Evolutionary conservation across 2,113 vertebrate species (phyloP).

Genomic region (Dryoscopus gambensis): DNA sequence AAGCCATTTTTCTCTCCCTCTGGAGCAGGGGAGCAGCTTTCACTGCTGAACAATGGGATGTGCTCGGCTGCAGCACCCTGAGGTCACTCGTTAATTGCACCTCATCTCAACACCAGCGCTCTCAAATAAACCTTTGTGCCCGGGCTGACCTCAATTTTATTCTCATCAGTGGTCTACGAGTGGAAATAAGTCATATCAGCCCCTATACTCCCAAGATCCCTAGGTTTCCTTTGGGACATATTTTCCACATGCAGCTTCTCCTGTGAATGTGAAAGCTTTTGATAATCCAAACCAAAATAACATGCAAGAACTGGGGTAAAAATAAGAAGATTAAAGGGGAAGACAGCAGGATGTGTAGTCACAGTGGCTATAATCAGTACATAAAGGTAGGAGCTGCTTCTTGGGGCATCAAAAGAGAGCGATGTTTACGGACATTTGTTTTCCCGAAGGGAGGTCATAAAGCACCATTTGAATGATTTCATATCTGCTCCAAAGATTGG

Average conservation of each 20-base stretch:
- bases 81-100: background rate
- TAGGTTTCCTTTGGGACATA: background rate
- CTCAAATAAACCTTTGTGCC: background rate
- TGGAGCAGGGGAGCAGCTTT: background rate
- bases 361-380: background rate
- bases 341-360: background rate
- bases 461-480: conserved; percentile 12
- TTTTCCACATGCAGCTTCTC: background rate
- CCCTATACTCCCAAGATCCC: background rate
- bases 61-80: background rate
- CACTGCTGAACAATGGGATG: background rate
- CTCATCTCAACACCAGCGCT: background rate
- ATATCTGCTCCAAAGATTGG: conserved; percentile 13
- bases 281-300: background rate
- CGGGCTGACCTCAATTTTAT: background rate
- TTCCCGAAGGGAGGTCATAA: conserved; percentile 1
- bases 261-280: background rate
- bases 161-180: background rate
- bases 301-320: background rate
- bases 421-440: background rate
- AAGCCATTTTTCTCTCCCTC: background rate
- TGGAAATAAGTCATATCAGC: background rate
- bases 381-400: background rate
- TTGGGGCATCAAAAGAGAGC: background rate
- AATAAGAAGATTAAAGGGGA: background rate